These are phyloP conservation scores for Calypte anna DNA, from an alignment of 2,113 vertebrate genomes.

Conservation along the genomic window DNA sequence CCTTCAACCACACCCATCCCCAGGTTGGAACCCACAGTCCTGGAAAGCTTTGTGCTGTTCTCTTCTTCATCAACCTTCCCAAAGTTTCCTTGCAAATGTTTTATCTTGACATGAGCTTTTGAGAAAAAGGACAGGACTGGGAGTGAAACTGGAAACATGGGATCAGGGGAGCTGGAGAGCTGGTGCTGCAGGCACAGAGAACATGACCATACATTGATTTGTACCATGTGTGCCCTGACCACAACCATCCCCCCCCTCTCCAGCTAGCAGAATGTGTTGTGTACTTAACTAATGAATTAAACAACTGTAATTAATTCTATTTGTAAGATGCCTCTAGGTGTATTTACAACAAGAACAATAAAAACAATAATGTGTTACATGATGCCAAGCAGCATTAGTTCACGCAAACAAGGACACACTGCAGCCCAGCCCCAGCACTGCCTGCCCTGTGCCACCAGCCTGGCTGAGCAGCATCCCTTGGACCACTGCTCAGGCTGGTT, in stretches of 20 bases:
- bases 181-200: not conserved
- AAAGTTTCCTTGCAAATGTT: not conserved
- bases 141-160: not conserved
- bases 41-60: not conserved
- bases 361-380: conserved; percentile 47
- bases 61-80: not conserved
- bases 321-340: conserved; percentile 68
- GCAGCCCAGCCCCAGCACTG: not conserved
- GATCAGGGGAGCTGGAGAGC: not conserved
- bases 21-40: not conserved
- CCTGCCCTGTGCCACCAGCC: not conserved
- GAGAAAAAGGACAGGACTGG: not conserved
- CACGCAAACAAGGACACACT: not conserved
- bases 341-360: conserved; percentile 67
- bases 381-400: conserved; percentile 45
- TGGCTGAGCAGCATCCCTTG: not conserved
- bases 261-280: not conserved
- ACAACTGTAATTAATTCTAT: conserved; percentile 64
- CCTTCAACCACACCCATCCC: not conserved
- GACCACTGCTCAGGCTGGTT: not conserved
- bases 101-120: not conserved
- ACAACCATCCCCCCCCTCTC: not conserved
- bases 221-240: not conserved
- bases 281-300: conserved; percentile 63
- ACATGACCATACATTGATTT: not conserved